These are phyloP conservation scores for Ambastaia sidthimunki DNA, from an alignment of 2,797 vertebrate genomes.

Conservation along the genomic window DNA sequence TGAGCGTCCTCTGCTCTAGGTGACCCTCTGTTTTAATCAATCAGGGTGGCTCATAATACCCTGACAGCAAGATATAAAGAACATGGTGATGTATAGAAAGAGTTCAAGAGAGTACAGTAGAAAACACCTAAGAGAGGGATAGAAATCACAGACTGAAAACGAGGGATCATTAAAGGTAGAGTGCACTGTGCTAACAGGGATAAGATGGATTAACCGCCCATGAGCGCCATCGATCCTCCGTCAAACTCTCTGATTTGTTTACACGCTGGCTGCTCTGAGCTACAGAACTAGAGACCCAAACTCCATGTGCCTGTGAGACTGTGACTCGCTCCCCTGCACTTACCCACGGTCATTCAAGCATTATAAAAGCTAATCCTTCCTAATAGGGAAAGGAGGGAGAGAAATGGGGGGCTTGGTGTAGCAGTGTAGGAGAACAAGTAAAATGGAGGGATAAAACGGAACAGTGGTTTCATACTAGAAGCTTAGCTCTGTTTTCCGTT, in stretches of 20 bases:
- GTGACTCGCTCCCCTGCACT: constrained; percentile 75
- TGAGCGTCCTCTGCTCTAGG: constrained; percentile 14
- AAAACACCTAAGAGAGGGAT: constrained; percentile 10
- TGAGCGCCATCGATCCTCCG: constrained; percentile 51
- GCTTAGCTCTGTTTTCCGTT: constrained; percentile 71
- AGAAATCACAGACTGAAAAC: neutral
- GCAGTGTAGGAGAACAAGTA: constrained; percentile 42
- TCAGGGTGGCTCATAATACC: constrained; percentile 27
- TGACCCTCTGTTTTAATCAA: constrained; percentile 47
- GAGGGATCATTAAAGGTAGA: constrained; percentile 41
- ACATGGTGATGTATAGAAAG: neutral
- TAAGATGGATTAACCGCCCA: constrained; percentile 55
- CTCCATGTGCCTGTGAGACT: constrained; percentile 53
- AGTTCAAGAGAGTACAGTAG: constrained; percentile 3
- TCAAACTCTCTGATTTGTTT: constrained; percentile 56
- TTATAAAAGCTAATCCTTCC: constrained; percentile 79
- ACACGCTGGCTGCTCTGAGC: constrained; percentile 54
- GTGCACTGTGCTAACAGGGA: constrained; percentile 23
- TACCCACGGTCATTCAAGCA: constrained; percentile 79
- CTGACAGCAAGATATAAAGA: neutral
- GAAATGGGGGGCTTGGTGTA: constrained; percentile 26
- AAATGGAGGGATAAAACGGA: constrained; percentile 55
- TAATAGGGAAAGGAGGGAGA: constrained; percentile 75
- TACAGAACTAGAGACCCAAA: constrained; percentile 61
- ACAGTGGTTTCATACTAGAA: constrained; percentile 66